Percentiles rank a stretch among this genome's conserved stretches.
These are phyloP conservation scores for Rhagoletis zephyria DNA, from an alignment of 1,140 invertebrate genomes.

Conservation along the genomic window DNA sequence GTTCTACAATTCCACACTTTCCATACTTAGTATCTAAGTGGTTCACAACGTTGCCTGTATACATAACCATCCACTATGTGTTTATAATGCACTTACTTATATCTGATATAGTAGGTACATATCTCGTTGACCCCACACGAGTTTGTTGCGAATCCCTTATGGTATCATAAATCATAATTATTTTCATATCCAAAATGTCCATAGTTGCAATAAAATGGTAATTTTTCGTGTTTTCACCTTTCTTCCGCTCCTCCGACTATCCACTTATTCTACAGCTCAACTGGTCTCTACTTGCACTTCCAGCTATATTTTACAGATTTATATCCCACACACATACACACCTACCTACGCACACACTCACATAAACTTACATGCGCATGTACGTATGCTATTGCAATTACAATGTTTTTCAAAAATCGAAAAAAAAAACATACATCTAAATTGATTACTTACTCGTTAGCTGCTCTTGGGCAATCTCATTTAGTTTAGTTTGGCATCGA, in stretches of 20 bases:
- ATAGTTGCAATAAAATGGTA: conserved; percentile 21
- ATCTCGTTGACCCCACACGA: neutral
- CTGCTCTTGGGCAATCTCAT: neutral
- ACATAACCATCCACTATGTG: neutral
- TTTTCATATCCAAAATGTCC: conserved; percentile 34
- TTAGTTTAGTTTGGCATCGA: conserved; percentile 12
- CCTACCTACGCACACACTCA: neutral
- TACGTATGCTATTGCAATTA: neutral
- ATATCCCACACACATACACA: neutral
- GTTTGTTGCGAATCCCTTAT: conserved; percentile 15
- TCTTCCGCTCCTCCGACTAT: neutral
- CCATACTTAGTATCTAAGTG: neutral
- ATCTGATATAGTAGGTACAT: neutral
- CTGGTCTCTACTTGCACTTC: neutral
- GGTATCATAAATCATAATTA: conserved; percentile 26
- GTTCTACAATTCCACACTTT: conserved; percentile 23
- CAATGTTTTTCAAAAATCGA: neutral
- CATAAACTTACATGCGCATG: neutral
- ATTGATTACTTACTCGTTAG: conserved; percentile 32
- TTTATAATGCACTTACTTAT: neutral
- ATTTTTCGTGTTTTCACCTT: conserved; percentile 25
- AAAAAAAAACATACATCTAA: conserved; percentile 10
- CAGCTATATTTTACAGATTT: neutral
- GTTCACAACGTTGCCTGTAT: neutral
- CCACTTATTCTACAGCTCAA: neutral